A percentile compares a stretch with the other conserved stretches of the same genome.
phyloP scores from a whole-genome alignment of 2,888 invertebrate genomes.

The Archips crataeganus region DNA sequence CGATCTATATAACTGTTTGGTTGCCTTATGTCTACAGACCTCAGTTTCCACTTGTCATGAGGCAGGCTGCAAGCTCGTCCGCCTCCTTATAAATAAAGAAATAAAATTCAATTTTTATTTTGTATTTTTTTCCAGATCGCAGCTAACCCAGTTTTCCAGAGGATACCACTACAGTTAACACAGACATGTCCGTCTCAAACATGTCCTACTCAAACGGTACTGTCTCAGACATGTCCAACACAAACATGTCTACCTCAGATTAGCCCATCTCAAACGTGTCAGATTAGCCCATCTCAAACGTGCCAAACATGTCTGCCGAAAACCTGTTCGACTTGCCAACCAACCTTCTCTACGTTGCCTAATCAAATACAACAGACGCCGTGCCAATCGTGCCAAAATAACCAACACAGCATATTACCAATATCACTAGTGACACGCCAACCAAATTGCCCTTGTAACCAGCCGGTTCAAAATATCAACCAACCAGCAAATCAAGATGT shows the following conservation, averaged over 20 bases:
- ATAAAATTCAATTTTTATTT: no score
- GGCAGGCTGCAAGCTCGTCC: no score
- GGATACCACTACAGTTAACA: conserved; percentile 22
- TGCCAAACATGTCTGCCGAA: conserved; percentile 44
- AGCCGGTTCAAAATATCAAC: conserved; percentile 50
- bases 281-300: conserved; percentile 44
- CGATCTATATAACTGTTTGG: no score
- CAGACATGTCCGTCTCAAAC: conserved; percentile 49
- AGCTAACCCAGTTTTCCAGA: conserved; percentile 55
- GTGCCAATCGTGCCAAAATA: conserved; percentile 42
- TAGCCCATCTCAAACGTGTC: conserved; percentile 47
- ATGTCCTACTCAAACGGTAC: conserved; percentile 45
- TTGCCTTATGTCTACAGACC: no score
- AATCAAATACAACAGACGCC: neutral
- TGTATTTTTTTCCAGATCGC: conserved; percentile 59
- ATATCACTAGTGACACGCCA: conserved; percentile 42
- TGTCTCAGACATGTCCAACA: conserved; percentile 46
- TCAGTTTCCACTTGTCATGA: no score
- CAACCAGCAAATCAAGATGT: conserved; percentile 47
- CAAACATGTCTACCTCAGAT: conserved; percentile 48
- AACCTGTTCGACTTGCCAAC: conserved; percentile 41
- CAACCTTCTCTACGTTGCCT: neutral
- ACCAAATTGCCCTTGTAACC: conserved; percentile 51
- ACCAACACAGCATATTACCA: conserved; percentile 36
- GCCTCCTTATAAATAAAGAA: no score